phyloP scores from a whole-genome alignment of 2,888 invertebrate genomes.

The Empis stercorea region DNA sequence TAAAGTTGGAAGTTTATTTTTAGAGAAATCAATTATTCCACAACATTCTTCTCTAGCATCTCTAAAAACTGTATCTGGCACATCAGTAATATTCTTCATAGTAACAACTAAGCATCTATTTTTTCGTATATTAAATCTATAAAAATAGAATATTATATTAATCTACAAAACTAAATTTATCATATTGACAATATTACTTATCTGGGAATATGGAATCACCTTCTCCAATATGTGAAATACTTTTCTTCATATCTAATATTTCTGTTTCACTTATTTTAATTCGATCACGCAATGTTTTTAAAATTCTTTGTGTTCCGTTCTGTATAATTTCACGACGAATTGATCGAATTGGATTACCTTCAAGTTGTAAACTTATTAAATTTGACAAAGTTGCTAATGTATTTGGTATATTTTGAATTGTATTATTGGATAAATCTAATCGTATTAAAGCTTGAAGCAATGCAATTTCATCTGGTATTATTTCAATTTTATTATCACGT shows the following conservation, averaged over 20 bases:
- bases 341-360: conserved; percentile 73
- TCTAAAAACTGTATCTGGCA: conserved; percentile 60
- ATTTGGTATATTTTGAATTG: conserved; percentile 52
- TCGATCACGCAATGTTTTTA: conserved; percentile 62
- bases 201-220: conserved; percentile 20
- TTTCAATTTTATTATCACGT: conserved; percentile 65
- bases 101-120: conserved; percentile 35
- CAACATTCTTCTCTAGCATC: conserved; percentile 60
- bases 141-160: conserved; percentile 9
- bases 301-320: conserved; percentile 69
- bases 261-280: conserved; percentile 12
- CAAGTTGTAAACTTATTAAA: conserved; percentile 67
- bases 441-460: conserved; percentile 62
- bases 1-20: conserved; percentile 56
- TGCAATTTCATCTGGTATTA: conserved; percentile 66
- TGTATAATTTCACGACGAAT: conserved; percentile 72
- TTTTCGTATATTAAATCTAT: conserved; percentile 44
- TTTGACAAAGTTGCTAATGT: conserved; percentile 58
- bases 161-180: no score
- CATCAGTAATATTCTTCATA: conserved; percentile 43
- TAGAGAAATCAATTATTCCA: conserved; percentile 64
- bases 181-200: conserved; percentile 17
- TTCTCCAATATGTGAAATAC: conserved; percentile 32
- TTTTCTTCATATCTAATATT: conserved; percentile 9
- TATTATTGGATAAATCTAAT: conserved; percentile 76